Evolutionary conservation across 2,797 vertebrate genomes (phyloP), one percentile per base, ranked within the genome.

Genomic region (Lophotriccus pileatus): DNA sequence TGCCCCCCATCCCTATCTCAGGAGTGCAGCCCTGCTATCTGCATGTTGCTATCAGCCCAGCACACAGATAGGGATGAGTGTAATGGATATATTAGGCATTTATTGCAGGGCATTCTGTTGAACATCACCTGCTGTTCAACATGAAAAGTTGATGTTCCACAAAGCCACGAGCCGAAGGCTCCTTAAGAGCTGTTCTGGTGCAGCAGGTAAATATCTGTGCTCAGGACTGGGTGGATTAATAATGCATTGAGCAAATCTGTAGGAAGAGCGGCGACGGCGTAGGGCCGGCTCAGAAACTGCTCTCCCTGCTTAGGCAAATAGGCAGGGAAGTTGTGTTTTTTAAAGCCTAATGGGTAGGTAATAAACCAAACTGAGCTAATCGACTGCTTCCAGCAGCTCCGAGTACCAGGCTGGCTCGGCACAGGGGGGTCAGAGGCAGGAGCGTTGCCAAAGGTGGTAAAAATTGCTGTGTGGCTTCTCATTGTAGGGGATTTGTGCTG

Each of bases 41-140:
- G 37, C 32, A 24, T 27, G 69, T 69, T 80, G 53, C 15, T 89
- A 92, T 95, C 95, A 79, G 46, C 66, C 69, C 34, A 20, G 84
- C 89, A 32, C 37, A 5, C 0, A 49, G 93, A 78, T 94, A 77
- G 5, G 81, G 44, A 37, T 2, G 37, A 87, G 89, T 0, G 39
- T 81, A 83, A 95, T 82, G 95, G 93, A 83, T 93, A 88, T 91
- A 94, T 91, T 91, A 93, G 91, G 91, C 55, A 30, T 87, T 97
- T 94, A 93, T 83, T 93, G 93, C 72, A 30, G 55, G 60, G 76
- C 59, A 4, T 94, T 95, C 86, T 90, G 93, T 91, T 83, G 90
- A 95, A 93, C 96, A 96, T 96, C 96, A 91, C 96, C 96, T 91
- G 96, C 96, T 95, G 94, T 91, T 78, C 62, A 68, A 88, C 81